Evolutionary conservation across 2,113 vertebrate genomes (phyloP).

Genomic region (Channa argus): DNA sequence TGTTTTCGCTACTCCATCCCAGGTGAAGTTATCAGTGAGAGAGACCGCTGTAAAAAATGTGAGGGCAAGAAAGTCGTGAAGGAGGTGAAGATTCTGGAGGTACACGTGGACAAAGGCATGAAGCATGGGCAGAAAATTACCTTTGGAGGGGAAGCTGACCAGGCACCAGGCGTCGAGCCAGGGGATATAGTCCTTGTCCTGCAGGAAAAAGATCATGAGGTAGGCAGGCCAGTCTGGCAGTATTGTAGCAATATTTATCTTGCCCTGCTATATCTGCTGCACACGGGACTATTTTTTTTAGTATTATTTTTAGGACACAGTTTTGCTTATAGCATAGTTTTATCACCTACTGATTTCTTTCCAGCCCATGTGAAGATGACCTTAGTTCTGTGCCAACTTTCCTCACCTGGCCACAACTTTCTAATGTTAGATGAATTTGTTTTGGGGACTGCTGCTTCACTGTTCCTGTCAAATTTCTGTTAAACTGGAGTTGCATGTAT

Average conservation of each 20-base stretch:
- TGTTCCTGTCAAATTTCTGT: background rate
- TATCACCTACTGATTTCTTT: background rate
- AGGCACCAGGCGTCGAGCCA: constrained; percentile 95
- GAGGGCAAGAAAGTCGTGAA: constrained; percentile 99
- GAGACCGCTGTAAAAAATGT: constrained; percentile 99
- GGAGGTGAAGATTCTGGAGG: constrained; percentile 98
- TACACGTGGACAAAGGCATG: constrained; percentile 99
- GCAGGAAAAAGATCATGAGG: constrained; percentile 98
- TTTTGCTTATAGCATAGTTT: background rate
- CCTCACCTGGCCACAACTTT: background rate
- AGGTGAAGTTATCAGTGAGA: constrained; percentile 99
- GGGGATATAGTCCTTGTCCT: constrained; percentile 97
- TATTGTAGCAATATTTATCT: background rate
- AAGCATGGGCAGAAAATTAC: constrained; percentile 98
- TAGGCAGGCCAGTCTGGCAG: constrained; percentile 54
- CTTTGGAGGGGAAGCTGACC: constrained; percentile 97
- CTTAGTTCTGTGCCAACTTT: background rate
- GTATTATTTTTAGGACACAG: background rate
- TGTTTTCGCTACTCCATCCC: background rate
- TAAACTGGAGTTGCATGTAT: no score
- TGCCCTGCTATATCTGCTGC: background rate
- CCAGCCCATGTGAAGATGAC: background rate
- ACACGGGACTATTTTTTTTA: background rate
- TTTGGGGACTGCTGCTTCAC: background rate
- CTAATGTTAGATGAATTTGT: background rate